These are phyloP conservation scores for Auanema freiburgensis DNA, from an alignment of 2,888 invertebrate species.

Conservation along the genomic window DNA sequence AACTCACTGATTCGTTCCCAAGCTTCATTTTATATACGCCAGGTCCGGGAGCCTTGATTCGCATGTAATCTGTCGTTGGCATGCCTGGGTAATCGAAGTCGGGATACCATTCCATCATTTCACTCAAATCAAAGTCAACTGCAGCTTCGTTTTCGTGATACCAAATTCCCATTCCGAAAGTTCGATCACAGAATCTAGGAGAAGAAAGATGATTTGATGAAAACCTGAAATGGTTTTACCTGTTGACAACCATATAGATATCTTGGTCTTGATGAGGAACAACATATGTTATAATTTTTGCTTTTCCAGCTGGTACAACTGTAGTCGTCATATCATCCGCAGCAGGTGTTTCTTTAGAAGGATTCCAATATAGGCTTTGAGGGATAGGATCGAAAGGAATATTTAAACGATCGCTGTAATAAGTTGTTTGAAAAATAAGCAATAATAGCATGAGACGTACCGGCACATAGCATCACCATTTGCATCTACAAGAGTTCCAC, in stretches of 20 bases:
- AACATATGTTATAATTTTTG: constrained; percentile 35
- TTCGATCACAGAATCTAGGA: constrained; percentile 46
- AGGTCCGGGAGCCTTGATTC: constrained; percentile 34
- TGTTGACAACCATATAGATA: constrained; percentile 40
- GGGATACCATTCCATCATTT: constrained; percentile 43
- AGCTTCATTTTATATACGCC: constrained; percentile 48
- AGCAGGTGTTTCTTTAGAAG: constrained; percentile 34
- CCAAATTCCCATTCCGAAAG: constrained; percentile 51
- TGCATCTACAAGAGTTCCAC: constrained; percentile 45
- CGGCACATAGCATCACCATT: constrained; percentile 48
- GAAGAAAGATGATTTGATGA: neutral
- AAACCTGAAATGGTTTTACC: constrained; percentile 21
- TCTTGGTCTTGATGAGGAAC: constrained; percentile 31
- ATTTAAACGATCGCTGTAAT: constrained; percentile 36
- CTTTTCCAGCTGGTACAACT: constrained; percentile 42
- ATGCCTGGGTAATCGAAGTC: constrained; percentile 52
- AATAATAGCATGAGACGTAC: constrained; percentile 10
- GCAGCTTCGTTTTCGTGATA: constrained; percentile 28
- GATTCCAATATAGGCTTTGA: constrained; percentile 46
- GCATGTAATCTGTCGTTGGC: constrained; percentile 49
- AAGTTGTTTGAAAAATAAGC: too few species aligned
- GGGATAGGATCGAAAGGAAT: constrained; percentile 51
- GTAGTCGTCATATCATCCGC: constrained; percentile 30
- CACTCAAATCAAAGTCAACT: constrained; percentile 20
- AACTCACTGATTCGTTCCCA: constrained; percentile 44